Base-by-base conservation (phyloP, 1,140 invertebrate genomes). In the Leptestheria dahalacensis region DNA sequence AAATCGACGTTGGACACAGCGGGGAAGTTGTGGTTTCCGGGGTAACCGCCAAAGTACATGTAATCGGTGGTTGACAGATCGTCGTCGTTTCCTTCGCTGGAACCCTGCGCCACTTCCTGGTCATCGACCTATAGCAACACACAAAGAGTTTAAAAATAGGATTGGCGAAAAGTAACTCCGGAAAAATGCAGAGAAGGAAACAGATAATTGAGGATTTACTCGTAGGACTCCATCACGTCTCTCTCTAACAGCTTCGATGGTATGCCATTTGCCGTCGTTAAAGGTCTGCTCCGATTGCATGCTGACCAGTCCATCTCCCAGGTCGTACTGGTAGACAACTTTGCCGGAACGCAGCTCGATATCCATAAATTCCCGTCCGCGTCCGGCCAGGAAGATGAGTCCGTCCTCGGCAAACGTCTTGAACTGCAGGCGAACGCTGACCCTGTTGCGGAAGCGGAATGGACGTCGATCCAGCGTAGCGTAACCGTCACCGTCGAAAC, bases 21-120 rank as follows among this genome's bases (percentile, higher is more conserved):
- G 12, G 73, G 68, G 53, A 81, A 82, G 23, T 75, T 72, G 65
- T 83, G 84, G n/a, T 78, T 75, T 2, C 76, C 74, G 0, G 84
- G 83, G 71, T 84, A 86, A 1, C 92, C 94, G 62, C 94, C 94
- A 64, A 98, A 85, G 71, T 85, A 95, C 66, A 97, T 83, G 15
- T 82, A 70, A 67, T 87, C 77, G 54, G 76, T 70, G 48, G 78
- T 70, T 10, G 75, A 67, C 68, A 90, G 64, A 55, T 73, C 71
- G 60, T 64, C 69, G 59, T 72, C 65, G 4, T 50, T 63, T 15
- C 75, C 77, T 6, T 71, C 69, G 23, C 75, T 70, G 55, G 67
- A 60, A 3, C 70, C 71, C 48, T 65, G 65, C 26, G 65, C 68
- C 23, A 67, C 67, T 53, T 64, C 62, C 10, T 64, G 55, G 10